phyloP scores from a whole-genome alignment of 2,113 vertebrate species.

The Larimichthys crocea region DNA sequence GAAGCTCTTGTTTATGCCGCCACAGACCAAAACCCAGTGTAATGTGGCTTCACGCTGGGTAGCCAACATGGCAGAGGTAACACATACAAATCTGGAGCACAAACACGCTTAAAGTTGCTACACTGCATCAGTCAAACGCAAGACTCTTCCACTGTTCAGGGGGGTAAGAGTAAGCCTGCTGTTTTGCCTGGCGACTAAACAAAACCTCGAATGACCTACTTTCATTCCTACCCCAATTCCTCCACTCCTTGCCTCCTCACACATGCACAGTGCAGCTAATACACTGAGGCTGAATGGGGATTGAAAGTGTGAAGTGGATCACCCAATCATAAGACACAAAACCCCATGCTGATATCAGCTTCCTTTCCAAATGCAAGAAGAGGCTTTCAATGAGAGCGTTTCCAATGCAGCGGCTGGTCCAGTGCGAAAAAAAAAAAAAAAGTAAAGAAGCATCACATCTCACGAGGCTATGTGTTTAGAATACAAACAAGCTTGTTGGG shows the following conservation, averaged over 20 bases:
- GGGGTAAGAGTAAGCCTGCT: conserved; percentile 63
- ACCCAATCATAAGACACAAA: conserved; percentile 60
- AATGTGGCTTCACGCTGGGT: conserved; percentile 23
- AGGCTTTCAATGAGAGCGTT: conserved; percentile 51
- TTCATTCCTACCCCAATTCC: conserved; percentile 64
- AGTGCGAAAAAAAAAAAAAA: conserved; percentile 22
- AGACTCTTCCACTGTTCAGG: conserved; percentile 54
- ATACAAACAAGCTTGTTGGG: conserved; percentile 72
- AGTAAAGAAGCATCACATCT: conserved; percentile 58
- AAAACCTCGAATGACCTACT: conserved; percentile 81
- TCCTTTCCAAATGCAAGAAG: conserved; percentile 51
- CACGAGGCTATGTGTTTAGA: conserved; percentile 69
- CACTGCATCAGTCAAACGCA: conserved; percentile 48
- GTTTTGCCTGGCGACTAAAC: conserved; percentile 75
- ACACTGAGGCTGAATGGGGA: conserved; percentile 57
- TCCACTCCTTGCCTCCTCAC: conserved; percentile 57
- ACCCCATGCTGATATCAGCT: conserved; percentile 46
- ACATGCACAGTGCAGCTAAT: conserved; percentile 58
- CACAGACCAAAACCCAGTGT: conserved; percentile 26
- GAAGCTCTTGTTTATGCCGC: conserved; percentile 6
- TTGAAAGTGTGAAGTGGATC: conserved; percentile 62
- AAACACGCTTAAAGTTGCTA: conserved; percentile 17
- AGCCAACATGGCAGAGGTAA: conserved; percentile 46
- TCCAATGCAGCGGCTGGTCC: conserved; percentile 40
- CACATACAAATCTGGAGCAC: conserved; percentile 44